Evolutionary conservation across 2,888 invertebrate genomes (phyloP), one percentile per base, ranked within the genome.

Genomic region (Eristalis arbustorum): DNA sequence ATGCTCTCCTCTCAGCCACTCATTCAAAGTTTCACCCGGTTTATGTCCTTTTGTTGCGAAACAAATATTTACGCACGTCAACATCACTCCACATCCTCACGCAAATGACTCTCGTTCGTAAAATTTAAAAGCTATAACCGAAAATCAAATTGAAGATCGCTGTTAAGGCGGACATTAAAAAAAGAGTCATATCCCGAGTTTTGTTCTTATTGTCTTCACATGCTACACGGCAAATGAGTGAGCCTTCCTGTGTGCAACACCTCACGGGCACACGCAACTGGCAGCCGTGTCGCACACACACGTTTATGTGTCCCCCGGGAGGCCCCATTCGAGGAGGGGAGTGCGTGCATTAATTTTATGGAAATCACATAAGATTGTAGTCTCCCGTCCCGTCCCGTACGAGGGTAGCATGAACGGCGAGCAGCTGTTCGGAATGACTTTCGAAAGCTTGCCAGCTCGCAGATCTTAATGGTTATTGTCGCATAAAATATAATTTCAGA

Each of bases 321-420:
- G 1, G 34, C 1, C 13, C 4, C 13, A 18, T 63, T 71, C 5
- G 18, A 10, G 34, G 23, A 37, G 22, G n/a, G 49, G 22, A 25
- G 14, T 34, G 37, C 31, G 64, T 78, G 59, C 57, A 59, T 71
- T 71, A 71, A 78, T 71, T 77, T 77, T 64, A 71, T 77, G 77
- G 37, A 40, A 77, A 77, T 77, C 63, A 64, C 64, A 62, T 63
- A 37, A 66, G 28, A 71, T 59, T 59, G 49, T 49, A 49, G 49
- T 18, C 31, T 31, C 69, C 14, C 22, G 25, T 49, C 28, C 40
- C 31, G 31, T 31, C 69, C 14, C 22, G 25, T 49, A 49, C 40
- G 59, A 34, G 69, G 10, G 34, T 59, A n/a, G 6, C 5, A n/a
- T 14, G n/a, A 42, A 18, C 6, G 18, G 59, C 1, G 34, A 69